phyloP scores from a whole-genome alignment of 2,113 vertebrate species.

The Vulpes ferrilata region DNA sequence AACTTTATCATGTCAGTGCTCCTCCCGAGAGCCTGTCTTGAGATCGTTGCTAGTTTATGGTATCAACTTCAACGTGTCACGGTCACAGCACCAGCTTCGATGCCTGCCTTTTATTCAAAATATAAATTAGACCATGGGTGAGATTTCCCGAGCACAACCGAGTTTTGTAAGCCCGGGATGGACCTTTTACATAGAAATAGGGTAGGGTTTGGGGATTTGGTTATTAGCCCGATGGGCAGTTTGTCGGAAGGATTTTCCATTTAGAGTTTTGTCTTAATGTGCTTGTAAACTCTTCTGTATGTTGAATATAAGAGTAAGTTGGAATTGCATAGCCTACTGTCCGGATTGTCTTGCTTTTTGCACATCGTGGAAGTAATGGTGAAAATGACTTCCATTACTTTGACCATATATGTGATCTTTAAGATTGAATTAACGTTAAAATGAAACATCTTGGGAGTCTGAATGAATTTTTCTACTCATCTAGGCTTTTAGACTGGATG shows the following conservation, averaged over 20 bases:
- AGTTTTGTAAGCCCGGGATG: slow-evolving; percentile 36
- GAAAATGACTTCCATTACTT: slow-evolving; percentile 63
- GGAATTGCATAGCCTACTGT: slow-evolving; percentile 8
- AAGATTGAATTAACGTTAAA: slow-evolving; percentile 28
- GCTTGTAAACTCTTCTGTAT: not conserved
- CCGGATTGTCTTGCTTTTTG: slow-evolving; percentile 55
- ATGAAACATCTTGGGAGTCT: slow-evolving; percentile 40
- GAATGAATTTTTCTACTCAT: slow-evolving; percentile 15
- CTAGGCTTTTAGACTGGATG: not conserved
- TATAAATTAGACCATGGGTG: not conserved
- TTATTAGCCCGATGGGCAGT: not conserved
- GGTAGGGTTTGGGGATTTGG: not conserved
- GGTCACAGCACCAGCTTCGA: not conserved
- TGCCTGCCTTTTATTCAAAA: slow-evolving; percentile 26
- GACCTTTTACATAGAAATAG: not conserved
- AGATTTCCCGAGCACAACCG: not conserved
- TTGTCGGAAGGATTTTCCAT: not conserved
- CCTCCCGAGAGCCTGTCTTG: not conserved
- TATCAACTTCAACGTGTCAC: not conserved
- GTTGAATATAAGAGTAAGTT: not conserved
- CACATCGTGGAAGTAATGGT: slow-evolving; percentile 63
- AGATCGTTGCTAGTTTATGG: not conserved
- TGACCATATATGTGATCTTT: slow-evolving; percentile 41
- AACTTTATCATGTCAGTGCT: slow-evolving; percentile 20
- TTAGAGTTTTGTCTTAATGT: slow-evolving; percentile 7